These are phyloP conservation scores for Dufourea novaeangliae DNA, from an alignment of 1,140 invertebrate species.

Conservation along the genomic window DNA sequence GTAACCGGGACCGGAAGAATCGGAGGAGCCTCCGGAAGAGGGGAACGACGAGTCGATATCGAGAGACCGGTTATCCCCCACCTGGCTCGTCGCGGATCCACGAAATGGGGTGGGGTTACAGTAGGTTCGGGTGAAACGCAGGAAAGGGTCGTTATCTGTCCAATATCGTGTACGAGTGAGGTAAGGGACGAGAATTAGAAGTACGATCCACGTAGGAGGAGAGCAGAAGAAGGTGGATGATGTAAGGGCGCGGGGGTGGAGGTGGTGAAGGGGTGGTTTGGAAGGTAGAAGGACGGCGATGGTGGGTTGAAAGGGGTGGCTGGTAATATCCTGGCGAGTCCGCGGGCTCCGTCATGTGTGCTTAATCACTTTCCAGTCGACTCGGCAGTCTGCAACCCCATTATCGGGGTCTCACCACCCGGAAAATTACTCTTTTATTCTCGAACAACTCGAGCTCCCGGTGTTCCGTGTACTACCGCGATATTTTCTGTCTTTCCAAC, in stretches of 20 bases:
- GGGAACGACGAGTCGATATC: constrained; percentile 16
- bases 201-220: constrained; percentile 39
- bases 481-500: constrained; percentile 60
- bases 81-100: background rate
- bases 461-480: constrained; percentile 67
- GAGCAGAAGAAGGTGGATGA: constrained; percentile 29
- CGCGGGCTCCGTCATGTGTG: constrained; percentile 79
- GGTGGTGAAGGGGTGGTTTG: constrained; percentile 5
- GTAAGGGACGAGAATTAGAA: constrained; percentile 54
- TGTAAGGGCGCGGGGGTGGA: constrained; percentile 28
- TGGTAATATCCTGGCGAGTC: constrained; percentile 79
- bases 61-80: constrained; percentile 46
- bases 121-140: background rate
- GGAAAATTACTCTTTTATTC: constrained; percentile 82
- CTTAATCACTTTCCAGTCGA: constrained; percentile 82
- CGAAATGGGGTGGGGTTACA: background rate
- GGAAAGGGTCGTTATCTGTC: constrained; percentile 43
- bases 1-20: constrained; percentile 1
- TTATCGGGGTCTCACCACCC: constrained; percentile 80
- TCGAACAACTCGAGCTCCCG: constrained; percentile 75
- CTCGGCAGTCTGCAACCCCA: constrained; percentile 81
- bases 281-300: constrained; percentile 49
- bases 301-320: constrained; percentile 64
- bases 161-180: constrained; percentile 38
- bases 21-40: background rate